Evolutionary conservation across 2,888 invertebrate genomes (phyloP), one percentile per base, ranked within the genome.

Genomic region (Candidula unifasciata): DNA sequence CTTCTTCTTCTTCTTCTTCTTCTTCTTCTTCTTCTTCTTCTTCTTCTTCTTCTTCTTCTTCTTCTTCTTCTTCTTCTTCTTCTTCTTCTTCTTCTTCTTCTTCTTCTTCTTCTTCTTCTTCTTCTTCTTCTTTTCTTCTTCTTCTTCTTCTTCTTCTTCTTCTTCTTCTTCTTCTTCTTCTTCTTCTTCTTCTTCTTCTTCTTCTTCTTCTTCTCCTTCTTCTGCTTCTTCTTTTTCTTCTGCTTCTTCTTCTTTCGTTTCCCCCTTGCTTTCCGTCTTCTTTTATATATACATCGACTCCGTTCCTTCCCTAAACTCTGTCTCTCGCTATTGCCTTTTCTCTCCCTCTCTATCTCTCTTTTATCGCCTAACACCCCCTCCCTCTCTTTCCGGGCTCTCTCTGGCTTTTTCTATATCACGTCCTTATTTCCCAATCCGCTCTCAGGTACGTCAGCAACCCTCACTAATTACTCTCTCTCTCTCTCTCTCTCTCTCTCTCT

Each of bases 41-140:
- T 74, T 35, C 52, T n/a, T 74, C 74, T 33, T 35, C 35, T n/a
- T 33, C 74, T 74, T 35, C 35, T 52, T 52, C 37, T 74, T 33
- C 44, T 37, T 35, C n/a, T 52, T 37, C 44, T 33, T 52, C 74
- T 52, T 33, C 74, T 33, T n/a, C 35, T 35, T 74, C 74, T 74
- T 35, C 35, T 52, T 74, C 37, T 74, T n/a, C 35, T n/a, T 74
- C 74, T 74, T n/a, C 52, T n/a, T 33, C 44, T 44, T 8, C 10
- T 52, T 21, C 44, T 35, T 52, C 33, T 24, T 71, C 10, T 8
- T 27, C 33, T 35, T 35, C 21, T 21, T 71, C 24, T 3, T 71
- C 21, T 8, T 35, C 21, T n/a, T 37, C n/a, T n/a, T 5, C n/a
- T 21, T 37, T 71, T 5, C 37, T 21, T 37, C 37, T 71, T 18